These are phyloP conservation scores for Chaetogeoica ovagalla DNA, from an alignment of 2,888 invertebrate species.

Conservation along the genomic window DNA sequence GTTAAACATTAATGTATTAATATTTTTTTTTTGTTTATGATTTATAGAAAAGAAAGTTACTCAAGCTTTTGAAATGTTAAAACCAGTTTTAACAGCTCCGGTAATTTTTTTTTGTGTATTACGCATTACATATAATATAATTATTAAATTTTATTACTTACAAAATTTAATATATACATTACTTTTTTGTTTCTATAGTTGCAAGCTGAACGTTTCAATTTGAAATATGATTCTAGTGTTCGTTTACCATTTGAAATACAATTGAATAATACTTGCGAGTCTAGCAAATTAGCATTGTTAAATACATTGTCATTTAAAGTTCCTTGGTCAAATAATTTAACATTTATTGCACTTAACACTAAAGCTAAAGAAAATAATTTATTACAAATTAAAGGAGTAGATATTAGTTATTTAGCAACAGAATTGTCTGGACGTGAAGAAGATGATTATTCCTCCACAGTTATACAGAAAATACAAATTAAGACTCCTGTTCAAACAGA, in stretches of 20 bases:
- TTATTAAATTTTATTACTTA: neutral
- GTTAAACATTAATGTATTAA: neutral
- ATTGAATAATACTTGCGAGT: constrained; percentile 1
- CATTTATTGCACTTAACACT: constrained; percentile 39
- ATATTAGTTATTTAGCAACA: constrained; percentile 33
- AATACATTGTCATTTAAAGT: constrained; percentile 28
- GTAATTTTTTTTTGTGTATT: constrained; percentile 11
- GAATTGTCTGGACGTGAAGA: constrained; percentile 51
- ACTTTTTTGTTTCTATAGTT: constrained; percentile 5
- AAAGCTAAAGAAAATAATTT: constrained; percentile 31
- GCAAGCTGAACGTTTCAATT: constrained; percentile 32
- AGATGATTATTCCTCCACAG: constrained; percentile 48
- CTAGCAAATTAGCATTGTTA: constrained; percentile 14
- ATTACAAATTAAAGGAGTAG: constrained; percentile 8
- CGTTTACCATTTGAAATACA: constrained; percentile 46
- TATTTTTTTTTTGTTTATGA: neutral
- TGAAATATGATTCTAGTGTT: constrained; percentile 25
- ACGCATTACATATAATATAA: too few relatives aligned
- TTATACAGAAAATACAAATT: constrained; percentile 52
- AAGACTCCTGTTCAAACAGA: constrained; percentile 39
- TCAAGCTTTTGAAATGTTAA: constrained; percentile 12
- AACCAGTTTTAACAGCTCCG: constrained; percentile 30
- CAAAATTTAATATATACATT: neutral
- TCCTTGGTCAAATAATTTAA: constrained; percentile 52
- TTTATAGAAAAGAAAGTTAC: constrained; percentile 39